Base-by-base conservation (phyloP, 1,140 invertebrate genomes). In the Conus betulinus region DNA sequence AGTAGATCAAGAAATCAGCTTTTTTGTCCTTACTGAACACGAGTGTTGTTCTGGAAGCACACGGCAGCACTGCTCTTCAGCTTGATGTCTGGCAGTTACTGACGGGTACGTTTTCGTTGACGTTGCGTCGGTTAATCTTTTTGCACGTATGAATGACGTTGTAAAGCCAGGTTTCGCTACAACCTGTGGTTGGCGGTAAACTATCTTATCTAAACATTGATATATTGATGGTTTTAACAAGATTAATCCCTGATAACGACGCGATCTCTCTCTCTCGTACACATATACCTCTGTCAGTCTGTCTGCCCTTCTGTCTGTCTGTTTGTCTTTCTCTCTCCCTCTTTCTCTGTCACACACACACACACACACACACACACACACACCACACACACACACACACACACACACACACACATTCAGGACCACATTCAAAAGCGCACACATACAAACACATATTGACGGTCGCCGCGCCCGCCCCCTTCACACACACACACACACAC, bases 331-430 rank as follows among this genome's bases (percentile, higher is more conserved):
- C 71, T 23, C 71, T n/a, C 71, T n/a, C 13, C 23, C 71, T n/a
- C 2, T n/a, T 7, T n/a, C 20, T n/a, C 71, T n/a, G 71, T 74
- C 71, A 74, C 71, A 74, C 71, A 74, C 20, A 74, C 71, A 74
- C 71, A 74, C 71, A 74, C 71, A 74, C 71, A 74, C 71, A 74
- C 71, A n/a, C 71, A 74, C 20, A 74, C 71, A 74, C 20, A 74
- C 71, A 74, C 3, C 71, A n/a, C 71, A 74, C 71, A 74, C 3
- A 74, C 71, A 74, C 20, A 74, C 71, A 74, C 3, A 74, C 71
- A n/a, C 71, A 74, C 71, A 74, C 3, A 74, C 71, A 74, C 71
- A 25, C 3, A 74, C 71, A 74, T 20, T 17, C 71, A 20, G 13
- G 7, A 3, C 7, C 71, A 20, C 71, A 1, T 20, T n/a, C 71